Base-by-base conservation (phyloP, 2,888 invertebrate species). In the Anorthoa munda region DNA sequence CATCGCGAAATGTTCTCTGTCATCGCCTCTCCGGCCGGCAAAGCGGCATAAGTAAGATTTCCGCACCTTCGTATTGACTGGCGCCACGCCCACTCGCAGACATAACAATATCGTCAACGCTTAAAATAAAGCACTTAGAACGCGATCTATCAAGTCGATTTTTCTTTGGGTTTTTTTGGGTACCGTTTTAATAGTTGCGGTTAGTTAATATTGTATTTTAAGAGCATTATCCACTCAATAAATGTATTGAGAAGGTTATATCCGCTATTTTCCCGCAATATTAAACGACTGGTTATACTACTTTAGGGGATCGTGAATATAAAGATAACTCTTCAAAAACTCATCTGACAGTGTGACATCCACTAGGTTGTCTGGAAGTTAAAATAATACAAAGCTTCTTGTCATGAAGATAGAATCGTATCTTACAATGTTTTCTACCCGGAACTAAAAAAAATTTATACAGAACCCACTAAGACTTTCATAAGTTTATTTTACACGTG, bases 51-150 rank as follows among this genome's bases (percentile, higher is more conserved):
- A 85, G 86, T 86, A 79, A 85, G 83, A 83, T 88, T 89, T 87
- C 93, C 90, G 87, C 93, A 93, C 92, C 93, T 92, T 88, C 76
- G 64, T 87, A 85, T 86, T 83, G 78, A 75, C 73, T 84, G 94
- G 93, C 95, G 94, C 93, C 93, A 79, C 85, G 80, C 82, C 81
- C 77, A 67, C 78, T 76, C 74, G 79, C 89, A 94, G 93, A 94
- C 94, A 92, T 89, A 94, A 94, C 94, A 94, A 89, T 84, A 82
- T 88, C 88, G 87, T 90, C 91, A 90, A 88, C 90, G 88, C 88
- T 88, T 89, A 87, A 93, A 94, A 94, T 94, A 94, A 93, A 94
- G 88, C 95, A 94, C 95, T 95, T 93, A 93, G 90, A 92, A 89
- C 86, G 88, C 90, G 83, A 91, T 94, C 89, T 92, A 94, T 94